A percentile compares a stretch with the other conserved stretches of the same genome.
phyloP scores from a whole-genome alignment of 1,140 invertebrate species.

The Macrotrachela quadricornifera region DNA sequence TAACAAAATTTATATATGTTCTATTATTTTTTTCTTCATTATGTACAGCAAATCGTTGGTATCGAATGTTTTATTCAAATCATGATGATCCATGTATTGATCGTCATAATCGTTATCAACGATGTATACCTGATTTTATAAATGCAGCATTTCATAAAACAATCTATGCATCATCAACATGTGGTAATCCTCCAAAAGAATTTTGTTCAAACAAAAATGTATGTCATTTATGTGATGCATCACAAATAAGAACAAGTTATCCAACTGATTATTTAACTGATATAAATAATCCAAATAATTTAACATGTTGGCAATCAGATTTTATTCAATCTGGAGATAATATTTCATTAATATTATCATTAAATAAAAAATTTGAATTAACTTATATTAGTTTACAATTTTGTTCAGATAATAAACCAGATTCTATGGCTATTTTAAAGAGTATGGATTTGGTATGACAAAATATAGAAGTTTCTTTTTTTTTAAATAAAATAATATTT shows the following conservation, averaged over 20 bases:
- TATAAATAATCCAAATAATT: conserved; percentile 57
- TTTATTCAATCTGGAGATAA: conserved; percentile 37
- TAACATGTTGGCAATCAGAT: conserved; percentile 43
- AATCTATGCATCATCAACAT: conserved; percentile 66
- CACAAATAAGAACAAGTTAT: conserved; percentile 47
- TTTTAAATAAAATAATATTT: conserved; percentile 65
- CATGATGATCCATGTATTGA: conserved; percentile 5
- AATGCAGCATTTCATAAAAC: conserved; percentile 78
- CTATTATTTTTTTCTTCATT: no score
- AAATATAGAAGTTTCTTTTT: no score
- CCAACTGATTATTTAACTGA: conserved; percentile 67
- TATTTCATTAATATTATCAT: conserved; percentile 61
- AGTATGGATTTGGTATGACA: conserved; percentile 33
- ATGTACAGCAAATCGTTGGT: no score
- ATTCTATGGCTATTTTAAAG: conserved; percentile 88
- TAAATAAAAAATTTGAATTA: conserved; percentile 90
- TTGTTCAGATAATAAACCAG: conserved; percentile 64
- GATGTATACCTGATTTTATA: conserved; percentile 85
- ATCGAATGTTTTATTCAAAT: no score
- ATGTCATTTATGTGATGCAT: conserved; percentile 72
- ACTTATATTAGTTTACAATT: conserved; percentile 90
- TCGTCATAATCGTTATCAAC: conserved; percentile 25
- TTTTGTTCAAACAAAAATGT: conserved; percentile 20
- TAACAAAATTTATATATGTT: no score
- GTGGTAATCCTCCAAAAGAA: conserved; percentile 41